phyloP scores from a whole-genome alignment of 2,888 invertebrate genomes.

The Leptinotarsa rubiginosa region DNA sequence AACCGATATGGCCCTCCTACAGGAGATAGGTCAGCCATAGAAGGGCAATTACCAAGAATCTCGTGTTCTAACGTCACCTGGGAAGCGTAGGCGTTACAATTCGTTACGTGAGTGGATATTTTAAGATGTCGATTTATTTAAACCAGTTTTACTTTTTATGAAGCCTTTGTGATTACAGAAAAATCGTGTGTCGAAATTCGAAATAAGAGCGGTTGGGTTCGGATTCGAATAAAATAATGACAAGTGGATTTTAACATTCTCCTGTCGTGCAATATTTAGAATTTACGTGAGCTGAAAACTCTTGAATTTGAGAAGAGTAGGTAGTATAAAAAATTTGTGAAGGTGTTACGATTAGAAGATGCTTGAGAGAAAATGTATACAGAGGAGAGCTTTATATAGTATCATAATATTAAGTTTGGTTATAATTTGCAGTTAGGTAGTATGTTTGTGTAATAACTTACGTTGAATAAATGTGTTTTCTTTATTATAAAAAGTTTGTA shows the following conservation, averaged over 20 bases:
- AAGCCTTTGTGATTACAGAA: background rate
- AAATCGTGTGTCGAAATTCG: background rate
- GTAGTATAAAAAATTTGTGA: background rate
- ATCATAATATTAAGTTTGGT: too few relatives aligned
- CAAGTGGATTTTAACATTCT: slow-evolving; percentile 3
- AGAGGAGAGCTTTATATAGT: too few relatives aligned
- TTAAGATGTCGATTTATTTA: background rate
- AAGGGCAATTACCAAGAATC: slow-evolving; percentile 3
- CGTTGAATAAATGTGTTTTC: too few relatives aligned
- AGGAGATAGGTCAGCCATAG: slow-evolving; percentile 8
- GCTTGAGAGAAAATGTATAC: too few relatives aligned
- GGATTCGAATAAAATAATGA: background rate
- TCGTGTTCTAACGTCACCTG: slow-evolving; percentile 11
- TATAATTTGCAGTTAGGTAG: too few relatives aligned
- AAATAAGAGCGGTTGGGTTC: background rate
- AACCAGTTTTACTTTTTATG: slow-evolving; percentile 6
- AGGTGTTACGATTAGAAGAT: background rate
- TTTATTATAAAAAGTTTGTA: too few relatives aligned
- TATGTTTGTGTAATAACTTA: too few relatives aligned
- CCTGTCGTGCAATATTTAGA: background rate
- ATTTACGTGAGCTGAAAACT: background rate
- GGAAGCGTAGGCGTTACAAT: slow-evolving; percentile 1
- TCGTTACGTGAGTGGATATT: background rate
- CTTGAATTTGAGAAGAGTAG: background rate
- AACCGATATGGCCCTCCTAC: background rate